These are phyloP conservation scores for Pissodes strobi DNA, from an alignment of 1,140 invertebrate species.

Conservation along the genomic window DNA sequence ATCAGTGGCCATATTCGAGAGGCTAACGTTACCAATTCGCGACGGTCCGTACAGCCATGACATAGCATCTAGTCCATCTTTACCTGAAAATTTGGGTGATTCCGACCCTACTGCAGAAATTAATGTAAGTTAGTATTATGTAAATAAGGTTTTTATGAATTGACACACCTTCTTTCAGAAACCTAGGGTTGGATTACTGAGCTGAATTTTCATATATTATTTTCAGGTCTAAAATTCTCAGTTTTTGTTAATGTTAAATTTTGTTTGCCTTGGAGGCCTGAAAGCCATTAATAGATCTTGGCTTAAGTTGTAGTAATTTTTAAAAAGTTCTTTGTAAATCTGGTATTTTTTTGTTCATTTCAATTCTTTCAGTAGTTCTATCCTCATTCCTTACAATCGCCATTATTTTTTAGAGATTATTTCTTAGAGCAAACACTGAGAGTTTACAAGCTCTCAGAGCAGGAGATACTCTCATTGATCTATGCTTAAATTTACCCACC, in stretches of 20 bases:
- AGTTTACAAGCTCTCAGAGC: conserved; percentile 66
- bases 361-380: too few relatives aligned
- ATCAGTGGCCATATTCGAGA: conserved; percentile 67
- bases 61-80: conserved; percentile 49
- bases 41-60: conserved; percentile 55
- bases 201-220: too few relatives aligned
- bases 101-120: conserved; percentile 51
- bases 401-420: conserved; percentile 59
- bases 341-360: too few relatives aligned
- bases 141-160: neutral
- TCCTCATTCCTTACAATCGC: too few relatives aligned
- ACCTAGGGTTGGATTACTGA: too few relatives aligned
- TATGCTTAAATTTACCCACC: conserved; percentile 76
- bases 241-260: too few relatives aligned
- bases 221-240: too few relatives aligned
- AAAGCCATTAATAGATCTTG: too few relatives aligned
- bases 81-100: conserved; percentile 49
- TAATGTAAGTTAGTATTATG: conserved; percentile 46
- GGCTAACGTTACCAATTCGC: conserved; percentile 66
- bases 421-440: conserved; percentile 64
- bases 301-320: too few relatives aligned
- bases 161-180: too few relatives aligned
- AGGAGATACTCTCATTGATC: conserved; percentile 77
- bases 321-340: too few relatives aligned
- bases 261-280: too few relatives aligned